Evolutionary conservation across 2,888 invertebrate species (phyloP).

Genomic region (Dynastes grantii): DNA sequence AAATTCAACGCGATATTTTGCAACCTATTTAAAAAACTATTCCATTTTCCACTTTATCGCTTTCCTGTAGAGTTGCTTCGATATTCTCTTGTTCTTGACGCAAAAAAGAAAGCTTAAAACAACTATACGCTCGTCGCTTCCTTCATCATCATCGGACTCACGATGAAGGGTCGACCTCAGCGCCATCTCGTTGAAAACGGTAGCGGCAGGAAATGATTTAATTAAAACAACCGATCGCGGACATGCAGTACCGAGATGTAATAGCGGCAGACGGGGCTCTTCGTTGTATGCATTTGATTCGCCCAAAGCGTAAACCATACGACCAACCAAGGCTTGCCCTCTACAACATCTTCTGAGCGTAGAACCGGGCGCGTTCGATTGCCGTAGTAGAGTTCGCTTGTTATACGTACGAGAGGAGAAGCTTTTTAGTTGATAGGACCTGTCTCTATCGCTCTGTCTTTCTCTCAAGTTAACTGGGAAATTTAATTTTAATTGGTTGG

Average conservation of each 20-base stretch:
- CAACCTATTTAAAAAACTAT: too few species aligned
- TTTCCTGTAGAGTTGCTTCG: too few species aligned
- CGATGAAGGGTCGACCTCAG: too few species aligned
- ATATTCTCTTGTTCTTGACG: too few species aligned
- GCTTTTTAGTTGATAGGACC: background rate
- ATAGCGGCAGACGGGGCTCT: background rate
- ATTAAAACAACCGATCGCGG: slow-evolving; percentile 36
- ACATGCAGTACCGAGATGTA: background rate
- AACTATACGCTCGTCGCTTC: too few species aligned
- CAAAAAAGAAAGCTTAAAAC: too few species aligned
- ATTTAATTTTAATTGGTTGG: slow-evolving; percentile 28
- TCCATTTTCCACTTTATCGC: too few species aligned
- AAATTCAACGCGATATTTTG: too few species aligned
- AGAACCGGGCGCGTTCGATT: too few species aligned
- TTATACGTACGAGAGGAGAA: background rate
- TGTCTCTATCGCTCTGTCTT: background rate
- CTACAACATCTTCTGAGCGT: too few species aligned
- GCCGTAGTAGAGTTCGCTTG: too few species aligned
- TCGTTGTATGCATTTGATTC: background rate
- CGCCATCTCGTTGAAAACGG: background rate
- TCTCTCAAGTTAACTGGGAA: background rate
- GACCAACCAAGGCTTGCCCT: background rate
- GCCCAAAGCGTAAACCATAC: background rate
- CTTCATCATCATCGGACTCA: too few species aligned
- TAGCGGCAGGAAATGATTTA: slow-evolving; percentile 40